Conservation (phyloP, 2,888 invertebrate species). For the Bimastos eiseni region DNA sequence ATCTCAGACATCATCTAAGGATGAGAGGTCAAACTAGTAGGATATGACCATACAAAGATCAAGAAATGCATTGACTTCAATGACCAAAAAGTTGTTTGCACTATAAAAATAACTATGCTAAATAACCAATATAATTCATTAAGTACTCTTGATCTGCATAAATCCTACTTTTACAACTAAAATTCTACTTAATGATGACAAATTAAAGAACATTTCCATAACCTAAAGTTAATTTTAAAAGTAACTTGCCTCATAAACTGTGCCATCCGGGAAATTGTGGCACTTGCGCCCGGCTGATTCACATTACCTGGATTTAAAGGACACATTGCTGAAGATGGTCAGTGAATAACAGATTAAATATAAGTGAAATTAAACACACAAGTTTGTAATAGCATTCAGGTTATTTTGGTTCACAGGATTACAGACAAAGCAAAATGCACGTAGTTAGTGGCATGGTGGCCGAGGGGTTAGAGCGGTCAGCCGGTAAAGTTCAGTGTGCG, state of each 20-base stretch:
- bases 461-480: too few species aligned
- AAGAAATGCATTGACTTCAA: neutral
- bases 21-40: neutral
- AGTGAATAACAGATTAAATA: neutral
- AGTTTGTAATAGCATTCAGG: neutral
- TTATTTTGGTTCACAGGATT: neutral
- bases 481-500: too few species aligned
- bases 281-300: constrained; percentile 47
- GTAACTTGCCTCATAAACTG: constrained; percentile 53
- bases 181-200: neutral
- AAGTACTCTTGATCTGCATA: neutral
- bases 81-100: neutral
- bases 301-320: constrained; percentile 51
- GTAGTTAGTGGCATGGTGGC: neutral
- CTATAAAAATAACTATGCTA: neutral
- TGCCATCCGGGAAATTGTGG: constrained; percentile 50
- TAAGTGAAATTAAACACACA: neutral
- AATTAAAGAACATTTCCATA: neutral
- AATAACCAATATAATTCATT: neutral
- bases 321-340: neutral
- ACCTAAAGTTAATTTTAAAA: neutral
- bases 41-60: neutral
- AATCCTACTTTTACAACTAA: neutral
- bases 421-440: neutral
- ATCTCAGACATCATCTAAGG: neutral